These are phyloP conservation scores for Mystacides longicornis DNA, from an alignment of 2,888 invertebrate species.

Conservation along the genomic window DNA sequence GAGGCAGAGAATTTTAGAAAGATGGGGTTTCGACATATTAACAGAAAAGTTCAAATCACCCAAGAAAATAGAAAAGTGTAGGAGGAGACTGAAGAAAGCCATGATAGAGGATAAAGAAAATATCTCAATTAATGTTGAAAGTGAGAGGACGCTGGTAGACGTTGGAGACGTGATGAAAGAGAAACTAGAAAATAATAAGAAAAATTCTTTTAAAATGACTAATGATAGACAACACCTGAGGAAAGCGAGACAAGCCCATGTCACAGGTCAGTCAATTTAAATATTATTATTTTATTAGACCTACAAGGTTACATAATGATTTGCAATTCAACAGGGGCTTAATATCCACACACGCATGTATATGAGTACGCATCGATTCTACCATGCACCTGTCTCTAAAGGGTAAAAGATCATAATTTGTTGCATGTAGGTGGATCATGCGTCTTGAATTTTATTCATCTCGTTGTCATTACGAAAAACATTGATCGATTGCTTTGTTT, in stretches of 20 bases:
- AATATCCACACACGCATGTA: too few species aligned
- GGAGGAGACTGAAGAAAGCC: constrained; percentile 7
- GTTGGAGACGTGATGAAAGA: constrained; percentile 7
- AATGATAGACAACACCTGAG: constrained; percentile 16
- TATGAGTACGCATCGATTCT: too few species aligned
- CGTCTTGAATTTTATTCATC: too few species aligned
- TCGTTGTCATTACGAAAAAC: too few species aligned
- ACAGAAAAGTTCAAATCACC: constrained; percentile 7
- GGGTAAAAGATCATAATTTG: too few species aligned
- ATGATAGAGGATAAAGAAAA: constrained; percentile 20
- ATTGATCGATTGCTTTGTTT: too few species aligned
- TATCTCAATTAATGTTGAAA: constrained; percentile 3
- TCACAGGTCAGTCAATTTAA: constrained; percentile 19
- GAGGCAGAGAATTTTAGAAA: constrained; percentile 16
- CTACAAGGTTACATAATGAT: too few species aligned
- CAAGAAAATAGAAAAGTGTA: background rate
- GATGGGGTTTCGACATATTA: constrained; percentile 22
- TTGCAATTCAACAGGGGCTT: too few species aligned
- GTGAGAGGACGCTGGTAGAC: constrained; percentile 2
- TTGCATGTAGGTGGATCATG: too few species aligned
- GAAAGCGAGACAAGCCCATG: constrained; percentile 20
- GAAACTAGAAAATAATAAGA: constrained; percentile 15
- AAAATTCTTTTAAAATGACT: constrained; percentile 22
- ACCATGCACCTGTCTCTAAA: too few species aligned
- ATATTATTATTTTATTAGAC: too few species aligned